phyloP scores from a whole-genome alignment of 2,113 vertebrate species.

The Urocolius indicus region DNA sequence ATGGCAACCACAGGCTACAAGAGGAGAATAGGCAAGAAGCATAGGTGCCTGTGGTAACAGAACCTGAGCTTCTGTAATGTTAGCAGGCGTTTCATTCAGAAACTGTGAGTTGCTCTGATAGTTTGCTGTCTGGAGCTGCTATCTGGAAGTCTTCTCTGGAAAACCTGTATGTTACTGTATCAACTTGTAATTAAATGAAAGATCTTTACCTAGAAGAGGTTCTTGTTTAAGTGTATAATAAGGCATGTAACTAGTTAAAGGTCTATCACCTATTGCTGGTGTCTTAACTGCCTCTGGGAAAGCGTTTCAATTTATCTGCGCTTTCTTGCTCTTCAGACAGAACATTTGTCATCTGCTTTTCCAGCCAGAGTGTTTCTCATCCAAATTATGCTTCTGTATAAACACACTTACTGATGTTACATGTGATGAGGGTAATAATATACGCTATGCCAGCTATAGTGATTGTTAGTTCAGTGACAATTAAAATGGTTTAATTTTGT shows the following conservation, averaged over 20 bases:
- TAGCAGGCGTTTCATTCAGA: background rate
- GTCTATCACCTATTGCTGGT: background rate
- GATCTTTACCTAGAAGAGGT: background rate
- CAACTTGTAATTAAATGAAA: background rate
- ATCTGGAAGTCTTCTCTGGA: background rate
- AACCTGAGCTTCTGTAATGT: background rate
- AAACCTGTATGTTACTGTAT: background rate
- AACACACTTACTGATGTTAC: background rate
- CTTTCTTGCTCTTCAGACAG: background rate
- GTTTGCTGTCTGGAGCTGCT: background rate
- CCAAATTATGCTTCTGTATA: background rate
- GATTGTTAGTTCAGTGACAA: background rate
- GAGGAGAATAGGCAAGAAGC: background rate
- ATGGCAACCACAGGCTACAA: conserved; percentile 29
- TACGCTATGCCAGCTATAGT: background rate
- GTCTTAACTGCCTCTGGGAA: background rate
- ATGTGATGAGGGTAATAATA: background rate
- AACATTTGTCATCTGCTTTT: background rate
- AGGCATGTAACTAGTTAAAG: background rate
- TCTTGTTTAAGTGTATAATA: background rate
- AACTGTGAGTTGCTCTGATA: background rate
- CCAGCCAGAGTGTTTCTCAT: background rate
- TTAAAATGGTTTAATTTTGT: background rate
- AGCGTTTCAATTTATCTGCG: background rate
- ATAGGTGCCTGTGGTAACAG: background rate